Evolutionary conservation across 2,797 vertebrate genomes (phyloP), one percentile per base, ranked within the genome.

Genomic region (Pangasius macronema): DNA sequence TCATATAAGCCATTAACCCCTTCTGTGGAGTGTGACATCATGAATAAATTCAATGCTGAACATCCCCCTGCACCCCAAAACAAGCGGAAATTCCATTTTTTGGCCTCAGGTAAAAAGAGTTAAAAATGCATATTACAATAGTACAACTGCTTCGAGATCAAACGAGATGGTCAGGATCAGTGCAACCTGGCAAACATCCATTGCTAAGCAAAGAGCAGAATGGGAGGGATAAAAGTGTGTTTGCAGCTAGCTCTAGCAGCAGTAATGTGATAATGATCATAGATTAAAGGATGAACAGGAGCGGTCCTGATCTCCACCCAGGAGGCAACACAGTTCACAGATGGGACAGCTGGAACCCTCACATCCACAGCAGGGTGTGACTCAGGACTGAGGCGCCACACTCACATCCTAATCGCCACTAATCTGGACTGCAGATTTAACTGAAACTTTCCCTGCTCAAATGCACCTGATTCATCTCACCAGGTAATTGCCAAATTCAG

Each of bases 221-320:
- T 67, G 27, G 8, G 51, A 57, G 11, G 67, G 83, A 70, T 57
- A 27, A 84, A 70, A 5, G 33, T 42, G 20, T 82, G 51, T 61
- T 57, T 61, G 27, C 46, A 22, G 24, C 46, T 20, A 72, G 39
- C 76, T 85, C 67, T 27, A 82, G 76, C 30, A 72, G 65, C 30
- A 70, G 33, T 63, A 81, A 73, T 59, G 57, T 82, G 65, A 82
- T 88, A 82, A 85, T 85, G 65, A 77, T 84, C 33, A 83, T 20
- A 42, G 63, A 84, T 80, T 80, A 87, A 36, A 39, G 49, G 49
- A 80, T 67, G 27, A 46, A 49, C 46, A 79, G 82, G 36, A 68
- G 49, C 13, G 24, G 36, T 22, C 86, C 61, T 77, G 36, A 68
- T 75, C 53, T 84, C 36, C n/a, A 77, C 63, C 14, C 75, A 67